A percentile compares a stretch with the other conserved stretches of the same genome.
These are phyloP conservation scores for Peromyscus californicus DNA, from an alignment of 2,113 vertebrate genomes.

Conservation along the genomic window DNA sequence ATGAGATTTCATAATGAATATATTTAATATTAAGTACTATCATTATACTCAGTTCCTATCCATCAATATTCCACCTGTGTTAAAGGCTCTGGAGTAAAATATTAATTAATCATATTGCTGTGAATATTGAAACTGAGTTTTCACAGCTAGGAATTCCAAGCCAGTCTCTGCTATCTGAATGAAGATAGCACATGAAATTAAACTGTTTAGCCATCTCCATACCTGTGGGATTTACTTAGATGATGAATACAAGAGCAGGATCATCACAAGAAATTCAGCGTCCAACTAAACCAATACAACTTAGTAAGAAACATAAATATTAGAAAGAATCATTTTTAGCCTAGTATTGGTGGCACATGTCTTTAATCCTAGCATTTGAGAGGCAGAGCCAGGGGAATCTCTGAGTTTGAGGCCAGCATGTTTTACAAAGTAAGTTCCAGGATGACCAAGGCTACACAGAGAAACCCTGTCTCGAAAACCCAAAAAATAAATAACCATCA, in stretches of 20 bases:
- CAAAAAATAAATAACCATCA: too few relatives aligned
- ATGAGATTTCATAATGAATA: neutral
- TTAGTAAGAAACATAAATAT: neutral
- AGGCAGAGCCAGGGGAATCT: too few relatives aligned
- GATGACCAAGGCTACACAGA: too few relatives aligned
- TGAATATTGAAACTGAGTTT: neutral
- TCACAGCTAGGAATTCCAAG: neutral
- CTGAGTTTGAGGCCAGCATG: too few relatives aligned
- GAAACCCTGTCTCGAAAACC: too few relatives aligned
- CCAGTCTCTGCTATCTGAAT: neutral
- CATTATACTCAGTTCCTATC: neutral
- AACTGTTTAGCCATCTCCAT: neutral
- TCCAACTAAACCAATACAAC: neutral
- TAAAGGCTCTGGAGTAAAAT: neutral
- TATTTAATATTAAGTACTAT: neutral
- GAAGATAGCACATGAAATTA: neutral
- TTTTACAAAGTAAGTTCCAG: too few relatives aligned
- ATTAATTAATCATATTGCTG: neutral
- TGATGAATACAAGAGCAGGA: neutral
- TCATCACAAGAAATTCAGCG: neutral
- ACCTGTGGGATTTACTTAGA: neutral
- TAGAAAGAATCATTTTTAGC: too few relatives aligned
- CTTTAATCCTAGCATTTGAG: too few relatives aligned
- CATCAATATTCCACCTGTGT: neutral
- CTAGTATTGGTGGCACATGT: too few relatives aligned